Base-by-base conservation (phyloP, 2,888 invertebrate genomes). In the Apotomis capreana region DNA sequence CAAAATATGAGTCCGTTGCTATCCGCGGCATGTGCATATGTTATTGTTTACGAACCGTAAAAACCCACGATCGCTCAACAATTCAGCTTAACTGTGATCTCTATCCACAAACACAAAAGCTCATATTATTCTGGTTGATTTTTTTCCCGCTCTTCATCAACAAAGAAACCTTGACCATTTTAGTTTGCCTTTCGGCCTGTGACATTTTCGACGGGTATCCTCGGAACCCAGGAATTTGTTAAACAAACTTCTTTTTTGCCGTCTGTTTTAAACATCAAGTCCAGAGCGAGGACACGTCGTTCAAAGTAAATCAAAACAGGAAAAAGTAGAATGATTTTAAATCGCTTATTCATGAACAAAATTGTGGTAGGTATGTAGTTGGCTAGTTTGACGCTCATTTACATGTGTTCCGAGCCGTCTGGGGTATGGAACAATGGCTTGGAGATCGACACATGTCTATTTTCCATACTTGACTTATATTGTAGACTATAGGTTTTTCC, bases 341-440 rank as follows among this genome's bases (percentile, higher is more conserved):
- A 64, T 69, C 57, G 78, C 80, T 80, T 82, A 81, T 80, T 78
- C 79, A 78, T 75, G 78, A 78, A 80, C 78, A 79, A 78, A 78
- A 78, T 80, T 78, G 76, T 62, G 57, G 37, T 68, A 73, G 55
- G 37, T 68, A 73, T 82, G 83, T 81, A 81, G 82, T 81, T 81
- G 79, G 83, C 81, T 80, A 76, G 76, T 74, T 78, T 78, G 74
- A 75, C 74, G 76, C 77, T 77, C 79, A 81, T 83, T 82, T 82
- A 81, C 83, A 84, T 84, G 78, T 82, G 79, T 79, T 81, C 77
- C 78, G 78, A 76, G 77, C 69, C 58, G 73, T 76, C 75, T 78
- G 79, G 75, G 77, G 74, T 74, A 75, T 65, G 74, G 78, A 83
- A 87, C 87, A 87, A 88, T 86, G 84, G 83, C 75, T 78, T 74